Evolutionary conservation across 2,797 vertebrate genomes (phyloP).

Genomic region (Epinephelus coioides): DNA sequence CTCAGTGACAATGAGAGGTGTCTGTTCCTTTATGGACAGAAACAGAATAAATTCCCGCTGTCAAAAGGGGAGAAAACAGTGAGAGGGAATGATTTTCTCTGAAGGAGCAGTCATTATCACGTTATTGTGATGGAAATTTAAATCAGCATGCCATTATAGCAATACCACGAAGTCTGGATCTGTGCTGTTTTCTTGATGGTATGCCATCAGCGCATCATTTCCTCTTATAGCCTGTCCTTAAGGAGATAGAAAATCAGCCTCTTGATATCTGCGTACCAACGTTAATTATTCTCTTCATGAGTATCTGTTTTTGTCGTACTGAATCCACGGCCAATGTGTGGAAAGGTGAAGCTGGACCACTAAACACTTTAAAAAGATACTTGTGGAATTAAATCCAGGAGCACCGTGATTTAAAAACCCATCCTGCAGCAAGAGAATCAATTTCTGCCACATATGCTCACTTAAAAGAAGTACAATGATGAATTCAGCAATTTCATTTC

Average conservation of each 20-base stretch:
- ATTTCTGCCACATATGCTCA: slow-evolving; percentile 12
- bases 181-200: slow-evolving; percentile 55
- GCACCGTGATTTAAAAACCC: slow-evolving; percentile 20
- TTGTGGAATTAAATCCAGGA: slow-evolving; percentile 24
- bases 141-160: slow-evolving; percentile 61
- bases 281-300: slow-evolving; percentile 43
- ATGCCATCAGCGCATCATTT: slow-evolving; percentile 57
- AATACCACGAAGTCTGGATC: slow-evolving; percentile 32
- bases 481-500: slow-evolving; percentile 32
- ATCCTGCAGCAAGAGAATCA: slow-evolving; percentile 36
- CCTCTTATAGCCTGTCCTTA: slow-evolving; percentile 29
- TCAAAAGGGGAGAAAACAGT: slow-evolving; percentile 44
- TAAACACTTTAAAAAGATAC: slow-evolving; percentile 34
- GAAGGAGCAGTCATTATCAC: slow-evolving; percentile 63
- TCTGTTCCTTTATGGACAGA: slow-evolving; percentile 51
- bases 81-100: slow-evolving; percentile 48
- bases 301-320: slow-evolving; percentile 17
- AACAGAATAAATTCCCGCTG: slow-evolving; percentile 47
- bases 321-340: slow-evolving; percentile 10
- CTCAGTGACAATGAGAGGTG: slow-evolving; percentile 43
- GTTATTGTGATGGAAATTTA: slow-evolving; percentile 70
- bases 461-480: slow-evolving; percentile 17
- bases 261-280: slow-evolving; percentile 16
- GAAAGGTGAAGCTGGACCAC: slow-evolving; percentile 37
- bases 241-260: slow-evolving; percentile 13